phyloP scores from a whole-genome alignment of 2,113 vertebrate genomes.

The Ctenomys sociabilis region DNA sequence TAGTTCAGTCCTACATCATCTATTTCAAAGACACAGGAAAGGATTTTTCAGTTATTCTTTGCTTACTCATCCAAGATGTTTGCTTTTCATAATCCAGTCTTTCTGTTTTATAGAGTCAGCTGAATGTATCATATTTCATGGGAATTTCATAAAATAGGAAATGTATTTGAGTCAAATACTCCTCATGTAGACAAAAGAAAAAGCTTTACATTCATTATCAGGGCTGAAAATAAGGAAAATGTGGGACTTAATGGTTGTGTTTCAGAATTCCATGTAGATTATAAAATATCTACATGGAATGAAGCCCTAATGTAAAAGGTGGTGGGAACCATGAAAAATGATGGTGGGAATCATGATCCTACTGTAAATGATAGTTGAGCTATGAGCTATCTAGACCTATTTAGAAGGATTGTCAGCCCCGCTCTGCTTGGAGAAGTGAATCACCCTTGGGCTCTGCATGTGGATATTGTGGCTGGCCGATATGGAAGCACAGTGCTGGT shows the following conservation, averaged over 20 bases:
- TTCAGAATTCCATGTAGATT: constrained; percentile 26
- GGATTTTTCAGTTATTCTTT: constrained; percentile 38
- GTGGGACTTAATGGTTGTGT: background rate
- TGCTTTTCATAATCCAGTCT: constrained; percentile 65
- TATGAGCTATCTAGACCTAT: background rate
- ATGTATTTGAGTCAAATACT: constrained; percentile 46
- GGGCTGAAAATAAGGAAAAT: constrained; percentile 41
- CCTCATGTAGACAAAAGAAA: constrained; percentile 11
- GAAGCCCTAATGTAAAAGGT: background rate
- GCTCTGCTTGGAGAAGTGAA: background rate
- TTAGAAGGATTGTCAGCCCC: background rate
- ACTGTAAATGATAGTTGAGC: background rate
- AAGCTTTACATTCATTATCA: constrained; percentile 16
- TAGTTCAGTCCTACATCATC: constrained; percentile 36
- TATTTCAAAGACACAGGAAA: constrained; percentile 48
- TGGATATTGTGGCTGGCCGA: background rate
- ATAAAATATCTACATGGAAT: background rate
- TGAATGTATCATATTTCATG: constrained; percentile 62
- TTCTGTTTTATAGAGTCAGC: constrained; percentile 7
- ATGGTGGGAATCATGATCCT: background rate
- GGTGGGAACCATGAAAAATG: background rate
- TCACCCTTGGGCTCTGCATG: background rate
- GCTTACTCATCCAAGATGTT: constrained; percentile 51
- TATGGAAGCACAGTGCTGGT: background rate
- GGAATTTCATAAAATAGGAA: constrained; percentile 68